A percentile compares a stretch with the other conserved stretches of the same genome.
These are phyloP conservation scores for Limnephilus lunatus DNA, from an alignment of 2,888 invertebrate species.

Conservation along the genomic window DNA sequence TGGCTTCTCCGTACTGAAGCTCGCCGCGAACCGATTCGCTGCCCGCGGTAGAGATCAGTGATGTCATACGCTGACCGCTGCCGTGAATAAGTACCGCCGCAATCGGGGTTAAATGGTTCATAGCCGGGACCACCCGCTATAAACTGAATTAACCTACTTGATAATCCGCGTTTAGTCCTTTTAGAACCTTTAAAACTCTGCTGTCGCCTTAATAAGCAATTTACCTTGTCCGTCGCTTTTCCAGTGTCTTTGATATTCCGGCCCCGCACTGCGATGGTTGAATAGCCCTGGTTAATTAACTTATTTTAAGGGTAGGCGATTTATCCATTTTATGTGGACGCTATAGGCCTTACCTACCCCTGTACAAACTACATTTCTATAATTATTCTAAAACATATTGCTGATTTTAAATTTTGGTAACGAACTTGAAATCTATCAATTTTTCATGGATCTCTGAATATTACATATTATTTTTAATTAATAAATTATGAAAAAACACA, in stretches of 20 bases:
- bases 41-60: too few relatives aligned
- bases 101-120: too few relatives aligned
- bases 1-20: too few relatives aligned
- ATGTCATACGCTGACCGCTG: too few relatives aligned
- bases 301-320: not conserved
- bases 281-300: slow-evolving; percentile 46
- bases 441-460: not conserved
- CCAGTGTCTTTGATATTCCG: slow-evolving; percentile 48
- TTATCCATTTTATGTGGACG: not conserved
- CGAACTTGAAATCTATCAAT: not conserved
- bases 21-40: too few relatives aligned
- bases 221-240: slow-evolving; percentile 50
- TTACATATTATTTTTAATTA: too few relatives aligned
- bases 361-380: not conserved
- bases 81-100: too few relatives aligned
- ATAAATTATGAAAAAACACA: too few relatives aligned
- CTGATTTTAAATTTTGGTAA: not conserved
- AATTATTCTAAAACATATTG: not conserved
- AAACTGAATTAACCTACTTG: slow-evolving; percentile 49
- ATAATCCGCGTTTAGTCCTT: slow-evolving; percentile 42
- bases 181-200: slow-evolving; percentile 43
- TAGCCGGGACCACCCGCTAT: too few relatives aligned
- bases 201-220: slow-evolving; percentile 57
- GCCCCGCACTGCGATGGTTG: slow-evolving; percentile 19
- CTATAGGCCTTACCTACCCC: not conserved